A percentile compares a stretch with the other conserved stretches of the same genome.
These are phyloP conservation scores for Hesperophylax magnus DNA, from an alignment of 1,140 invertebrate species.

Conservation along the genomic window DNA sequence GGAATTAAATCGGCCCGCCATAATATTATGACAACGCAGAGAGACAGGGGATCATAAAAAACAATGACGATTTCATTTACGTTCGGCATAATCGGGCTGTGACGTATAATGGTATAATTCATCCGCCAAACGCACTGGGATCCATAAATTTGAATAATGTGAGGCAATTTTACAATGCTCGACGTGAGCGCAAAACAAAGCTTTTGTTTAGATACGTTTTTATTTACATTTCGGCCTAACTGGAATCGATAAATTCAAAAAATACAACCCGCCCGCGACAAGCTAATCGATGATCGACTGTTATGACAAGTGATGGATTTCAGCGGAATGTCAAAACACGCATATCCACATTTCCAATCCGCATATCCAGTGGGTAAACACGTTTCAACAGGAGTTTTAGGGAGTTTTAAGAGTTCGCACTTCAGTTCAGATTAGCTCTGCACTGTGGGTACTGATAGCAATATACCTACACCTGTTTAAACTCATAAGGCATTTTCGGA, in stretches of 20 bases:
- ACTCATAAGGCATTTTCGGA: too few species aligned
- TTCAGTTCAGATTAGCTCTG: too few species aligned
- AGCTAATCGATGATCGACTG: constrained; percentile 12
- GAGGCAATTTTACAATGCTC: constrained; percentile 27
- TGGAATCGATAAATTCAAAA: constrained; percentile 31
- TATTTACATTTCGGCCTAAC: constrained; percentile 32
- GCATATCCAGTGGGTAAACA: too few species aligned
- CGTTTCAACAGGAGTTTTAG: too few species aligned
- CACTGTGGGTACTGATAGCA: too few species aligned
- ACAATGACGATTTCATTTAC: constrained; percentile 51
- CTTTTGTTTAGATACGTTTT: constrained; percentile 40
- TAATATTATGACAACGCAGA: constrained; percentile 13
- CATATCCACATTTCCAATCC: too few species aligned
- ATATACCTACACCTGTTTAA: too few species aligned
- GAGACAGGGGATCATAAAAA: constrained; percentile 49
- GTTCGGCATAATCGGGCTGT: constrained; percentile 44
- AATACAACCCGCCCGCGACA: neutral
- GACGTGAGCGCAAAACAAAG: constrained; percentile 15
- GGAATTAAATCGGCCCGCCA: constrained; percentile 25
- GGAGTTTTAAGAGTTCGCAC: too few species aligned
- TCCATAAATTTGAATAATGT: constrained; percentile 51
- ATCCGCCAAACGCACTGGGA: constrained; percentile 44
- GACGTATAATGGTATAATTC: constrained; percentile 41
- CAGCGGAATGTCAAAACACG: constrained; percentile 5
- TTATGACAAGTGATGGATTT: constrained; percentile 23